Evolutionary conservation across 2,113 vertebrate genomes (phyloP).

Genomic region (Colistium nudipinnis): DNA sequence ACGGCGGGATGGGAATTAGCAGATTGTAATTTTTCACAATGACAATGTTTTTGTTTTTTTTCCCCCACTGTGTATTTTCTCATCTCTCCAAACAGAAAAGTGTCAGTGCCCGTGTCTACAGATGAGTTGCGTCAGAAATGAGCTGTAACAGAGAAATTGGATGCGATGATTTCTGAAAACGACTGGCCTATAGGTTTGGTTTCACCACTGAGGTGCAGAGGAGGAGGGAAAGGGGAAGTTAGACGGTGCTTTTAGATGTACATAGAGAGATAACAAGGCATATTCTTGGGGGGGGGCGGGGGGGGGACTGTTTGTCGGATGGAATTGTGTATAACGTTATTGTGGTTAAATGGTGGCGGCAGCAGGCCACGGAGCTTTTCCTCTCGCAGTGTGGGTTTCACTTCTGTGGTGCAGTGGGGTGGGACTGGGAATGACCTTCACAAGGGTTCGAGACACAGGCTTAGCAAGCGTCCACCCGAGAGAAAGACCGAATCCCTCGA

Average conservation of each 20-base stretch:
- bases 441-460: conserved; percentile 11
- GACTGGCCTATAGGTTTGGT: conserved; percentile 19
- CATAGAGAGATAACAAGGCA: conserved; percentile 23
- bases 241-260: conserved; percentile 10
- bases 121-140: conserved; percentile 18
- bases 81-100: conserved; percentile 28
- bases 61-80: background rate
- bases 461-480: conserved; percentile 9
- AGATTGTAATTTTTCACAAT: conserved; percentile 46
- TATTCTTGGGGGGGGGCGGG: background rate
- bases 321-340: conserved; percentile 19
- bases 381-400: background rate
- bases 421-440: conserved; percentile 16
- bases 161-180: conserved; percentile 11
- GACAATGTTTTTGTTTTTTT: conserved; percentile 37
- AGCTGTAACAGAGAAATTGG: background rate
- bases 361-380: conserved; percentile 9
- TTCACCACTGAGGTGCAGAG: conserved; percentile 7
- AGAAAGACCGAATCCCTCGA: conserved; percentile 3
- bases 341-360: conserved; percentile 1
- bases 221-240: conserved; percentile 6
- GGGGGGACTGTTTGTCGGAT: conserved; percentile 7
- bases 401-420: background rate
- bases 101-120: conserved; percentile 26
- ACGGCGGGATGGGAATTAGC: conserved; percentile 31